Evolutionary conservation across 2,113 vertebrate genomes (phyloP), one percentile per base, ranked within the genome.

Genomic region (Garra rufa): DNA sequence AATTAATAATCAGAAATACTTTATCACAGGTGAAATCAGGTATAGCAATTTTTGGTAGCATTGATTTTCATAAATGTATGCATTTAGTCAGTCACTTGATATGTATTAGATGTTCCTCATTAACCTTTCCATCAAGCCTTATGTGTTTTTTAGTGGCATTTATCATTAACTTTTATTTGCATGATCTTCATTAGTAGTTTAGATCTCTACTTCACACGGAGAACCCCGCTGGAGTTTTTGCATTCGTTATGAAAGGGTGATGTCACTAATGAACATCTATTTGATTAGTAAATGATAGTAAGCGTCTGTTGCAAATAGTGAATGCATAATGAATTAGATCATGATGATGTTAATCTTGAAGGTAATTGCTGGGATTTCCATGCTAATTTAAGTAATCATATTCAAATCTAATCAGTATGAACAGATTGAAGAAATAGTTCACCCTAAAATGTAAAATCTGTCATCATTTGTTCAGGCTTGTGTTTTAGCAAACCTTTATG

Each of bases 271-370:
- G 50, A 74, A 84, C 38, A 34, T 15, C 30, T 78, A 24, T 80
- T 81, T 80, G 61, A 81, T 69, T 65, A 69, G 44, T 79, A 63
- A 63, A 79, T 79, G 4, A 28, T 63, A 44, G 76, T 76, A 21
- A 57, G 28, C 50, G 14, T 57, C 19, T 84, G 38, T 83, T 44
- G 52, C 30, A 69, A 26, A 70, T 69, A 75, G 24, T 57, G 82
- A 84, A 84, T 81, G 70, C 28, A 84, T 87, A 87, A 84, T 76
- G 61, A 57, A 84, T 41, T 70, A 21, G 30, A n/a, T 43, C 63
- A 59, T 81, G 30, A 76, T 28, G 24, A 50, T 55, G 13, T 24
- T 80, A 28, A 34, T 76, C 17, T n/a, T 26, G 21, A 61, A 41
- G 11, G 21, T 24, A 78, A 69, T 34, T 21, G 61, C 15, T 15